Evolutionary conservation across 2,113 vertebrate genomes (phyloP).

Genomic region (Rissa tridactyla): DNA sequence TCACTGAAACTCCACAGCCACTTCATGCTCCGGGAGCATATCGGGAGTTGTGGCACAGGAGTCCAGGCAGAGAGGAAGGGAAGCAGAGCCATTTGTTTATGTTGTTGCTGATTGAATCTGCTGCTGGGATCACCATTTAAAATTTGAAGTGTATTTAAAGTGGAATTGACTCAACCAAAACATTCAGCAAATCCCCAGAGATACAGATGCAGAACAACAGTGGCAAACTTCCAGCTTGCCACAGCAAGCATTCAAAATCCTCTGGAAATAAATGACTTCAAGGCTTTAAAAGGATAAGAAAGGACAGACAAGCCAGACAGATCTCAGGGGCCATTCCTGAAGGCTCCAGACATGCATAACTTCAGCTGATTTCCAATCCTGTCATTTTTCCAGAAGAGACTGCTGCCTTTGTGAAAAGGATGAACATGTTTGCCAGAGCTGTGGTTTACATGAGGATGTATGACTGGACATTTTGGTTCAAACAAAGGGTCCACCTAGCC

Average conservation of each 20-base stretch:
- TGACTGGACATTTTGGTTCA: background rate
- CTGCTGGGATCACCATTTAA: background rate
- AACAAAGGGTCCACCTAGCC: background rate
- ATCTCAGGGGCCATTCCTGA: background rate
- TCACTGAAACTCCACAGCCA: slow-evolving; percentile 35
- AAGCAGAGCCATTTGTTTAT: background rate
- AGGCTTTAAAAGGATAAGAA: slow-evolving; percentile 29
- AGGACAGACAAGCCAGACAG: slow-evolving; percentile 2
- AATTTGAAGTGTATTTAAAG: slow-evolving; percentile 36
- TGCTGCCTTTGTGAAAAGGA: background rate
- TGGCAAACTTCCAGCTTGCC: slow-evolving; percentile 45
- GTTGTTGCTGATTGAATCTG: background rate
- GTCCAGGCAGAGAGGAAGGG: background rate
- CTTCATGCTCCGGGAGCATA: background rate
- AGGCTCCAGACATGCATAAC: background rate
- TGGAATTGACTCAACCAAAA: slow-evolving; percentile 48
- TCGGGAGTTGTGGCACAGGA: background rate
- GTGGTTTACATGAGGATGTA: background rate
- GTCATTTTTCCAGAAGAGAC: background rate
- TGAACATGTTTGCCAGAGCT: accelerated
- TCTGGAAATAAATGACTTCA: slow-evolving; percentile 25
- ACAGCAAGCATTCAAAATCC: background rate
- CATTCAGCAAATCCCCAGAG: slow-evolving; percentile 26
- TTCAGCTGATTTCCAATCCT: background rate
- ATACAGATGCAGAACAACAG: slow-evolving; percentile 29